Base-by-base conservation (phyloP, 2,888 invertebrate genomes). In the Sialis fuliginosa region DNA sequence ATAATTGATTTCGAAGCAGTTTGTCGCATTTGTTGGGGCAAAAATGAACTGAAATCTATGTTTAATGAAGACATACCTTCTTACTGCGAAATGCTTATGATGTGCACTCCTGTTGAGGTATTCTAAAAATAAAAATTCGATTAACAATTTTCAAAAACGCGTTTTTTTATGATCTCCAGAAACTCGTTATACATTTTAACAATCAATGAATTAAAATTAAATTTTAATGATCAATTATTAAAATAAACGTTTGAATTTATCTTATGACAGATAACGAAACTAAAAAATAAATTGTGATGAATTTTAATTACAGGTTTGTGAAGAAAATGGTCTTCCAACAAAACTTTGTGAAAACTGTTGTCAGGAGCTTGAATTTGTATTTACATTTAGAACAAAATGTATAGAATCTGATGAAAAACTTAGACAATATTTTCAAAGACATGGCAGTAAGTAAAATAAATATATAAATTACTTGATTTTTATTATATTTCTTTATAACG, bases 51-150 rank as follows among this genome's bases (percentile, higher is more conserved):
- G 32, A 32, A n/a, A 8, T 35, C 47, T 6, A 35, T 47, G 12
- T 47, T 47, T 30, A 47, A 47, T 32, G 47, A 47, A 10, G 47
- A 47, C 22, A 47, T 47, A 4, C 47, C 47, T 13, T 47, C 47
- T 12, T 42, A 42, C 6, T 47, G 47, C 13, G 47, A 47, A 42
- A 47, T 47, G 47, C 39, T 47, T 31, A 47, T 47, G 47, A 42
- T 42, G 10, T 47, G 47, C 33, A 10, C 42, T n/a, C 47, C 47
- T 12, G n/a, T 47, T 7, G 47, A 42, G 42, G 47, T 47, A 47
- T 22, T 22, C 22, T 22, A 22, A 22, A 22, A 22, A 22, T 22
- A 22, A 22, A 22, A 22, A 22, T 22, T 22, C 2, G 22, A 22
- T 22, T 22, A 22, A 22, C 22, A 22, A 22, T 22, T 22, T 22